A percentile compares a stretch with the other conserved stretches of the same genome.
Evolutionary conservation across 92 coral and sea anemone genomes (phyloP).

Genomic region (Ricordea florida): DNA sequence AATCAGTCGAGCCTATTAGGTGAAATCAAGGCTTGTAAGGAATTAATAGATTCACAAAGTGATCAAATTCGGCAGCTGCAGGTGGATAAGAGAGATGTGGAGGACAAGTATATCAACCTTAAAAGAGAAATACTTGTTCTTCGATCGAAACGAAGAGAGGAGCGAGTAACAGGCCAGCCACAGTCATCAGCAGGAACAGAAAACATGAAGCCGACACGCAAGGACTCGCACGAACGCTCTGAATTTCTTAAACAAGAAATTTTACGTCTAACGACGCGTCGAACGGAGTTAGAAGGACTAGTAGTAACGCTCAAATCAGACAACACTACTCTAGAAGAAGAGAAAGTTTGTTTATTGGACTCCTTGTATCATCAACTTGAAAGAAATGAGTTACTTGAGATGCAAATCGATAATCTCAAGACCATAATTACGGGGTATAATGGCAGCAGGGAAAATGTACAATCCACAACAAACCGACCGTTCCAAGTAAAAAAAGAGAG

Average conservation of each 20-base stretch:
- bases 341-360: slow-evolving; percentile 82
- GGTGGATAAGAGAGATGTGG: slow-evolving; percentile 89
- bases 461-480: neutral
- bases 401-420: slow-evolving; percentile 71
- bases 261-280: slow-evolving; percentile 50
- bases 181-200: slow-evolving; percentile 19
- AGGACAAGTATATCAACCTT: slow-evolving; percentile 76
- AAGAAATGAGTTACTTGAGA: slow-evolving; percentile 87
- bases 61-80: slow-evolving; percentile 85
- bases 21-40: slow-evolving; percentile 91
- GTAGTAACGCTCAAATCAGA: slow-evolving; percentile 70
- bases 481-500: neutral
- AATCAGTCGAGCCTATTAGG: slow-evolving; percentile 69
- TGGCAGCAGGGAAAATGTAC: neutral
- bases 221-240: slow-evolving; percentile 46
- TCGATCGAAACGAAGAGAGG: slow-evolving; percentile 57
- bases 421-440: slow-evolving; percentile 3
- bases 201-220: slow-evolving; percentile 45
- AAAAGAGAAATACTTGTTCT: slow-evolving; percentile 81
- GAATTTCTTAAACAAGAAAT: slow-evolving; percentile 73
- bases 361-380: slow-evolving; percentile 92
- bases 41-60: slow-evolving; percentile 87
- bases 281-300: slow-evolving; percentile 71
- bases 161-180: slow-evolving; percentile 15
- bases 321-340: slow-evolving; percentile 75